These are phyloP conservation scores for Aphyosemion australe DNA, from an alignment of 2,113 vertebrate species.

Conservation along the genomic window DNA sequence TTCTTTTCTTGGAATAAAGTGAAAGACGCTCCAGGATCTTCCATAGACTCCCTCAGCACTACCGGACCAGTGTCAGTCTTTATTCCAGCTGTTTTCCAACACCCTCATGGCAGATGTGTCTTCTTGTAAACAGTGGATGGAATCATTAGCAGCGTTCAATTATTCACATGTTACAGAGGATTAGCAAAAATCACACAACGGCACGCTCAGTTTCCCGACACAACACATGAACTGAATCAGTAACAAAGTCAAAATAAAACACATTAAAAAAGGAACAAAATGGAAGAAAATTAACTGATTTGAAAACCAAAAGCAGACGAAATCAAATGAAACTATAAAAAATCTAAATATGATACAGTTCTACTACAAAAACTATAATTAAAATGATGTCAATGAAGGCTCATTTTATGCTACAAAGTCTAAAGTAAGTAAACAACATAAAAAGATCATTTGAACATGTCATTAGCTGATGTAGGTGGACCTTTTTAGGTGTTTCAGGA, in stretches of 20 bases:
- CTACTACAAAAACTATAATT: too few species aligned
- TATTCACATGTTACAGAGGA: neutral
- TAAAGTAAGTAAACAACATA: too few species aligned
- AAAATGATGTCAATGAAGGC: too few species aligned
- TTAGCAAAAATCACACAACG: neutral
- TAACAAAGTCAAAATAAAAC: too few species aligned
- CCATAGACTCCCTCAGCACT: neutral
- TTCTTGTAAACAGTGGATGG: neutral
- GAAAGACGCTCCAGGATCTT: neutral
- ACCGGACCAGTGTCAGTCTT: neutral
- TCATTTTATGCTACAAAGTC: too few species aligned
- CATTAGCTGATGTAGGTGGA: too few species aligned
- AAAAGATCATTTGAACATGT: too few species aligned
- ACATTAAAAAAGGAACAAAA: neutral
- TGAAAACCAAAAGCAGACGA: neutral
- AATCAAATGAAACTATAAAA: too few species aligned
- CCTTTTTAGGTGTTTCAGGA: conserved; percentile 1
- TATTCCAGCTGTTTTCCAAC: neutral
- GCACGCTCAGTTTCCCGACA: too few species aligned
- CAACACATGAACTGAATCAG: too few species aligned
- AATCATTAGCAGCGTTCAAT: neutral
- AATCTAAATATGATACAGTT: too few species aligned
- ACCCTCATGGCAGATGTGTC: neutral
- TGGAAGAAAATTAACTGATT: too few species aligned
- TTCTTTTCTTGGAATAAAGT: neutral